These are phyloP conservation scores for Montipora capricornis DNA, from an alignment of 64 coral and sea anemone species.

Conservation along the genomic window DNA sequence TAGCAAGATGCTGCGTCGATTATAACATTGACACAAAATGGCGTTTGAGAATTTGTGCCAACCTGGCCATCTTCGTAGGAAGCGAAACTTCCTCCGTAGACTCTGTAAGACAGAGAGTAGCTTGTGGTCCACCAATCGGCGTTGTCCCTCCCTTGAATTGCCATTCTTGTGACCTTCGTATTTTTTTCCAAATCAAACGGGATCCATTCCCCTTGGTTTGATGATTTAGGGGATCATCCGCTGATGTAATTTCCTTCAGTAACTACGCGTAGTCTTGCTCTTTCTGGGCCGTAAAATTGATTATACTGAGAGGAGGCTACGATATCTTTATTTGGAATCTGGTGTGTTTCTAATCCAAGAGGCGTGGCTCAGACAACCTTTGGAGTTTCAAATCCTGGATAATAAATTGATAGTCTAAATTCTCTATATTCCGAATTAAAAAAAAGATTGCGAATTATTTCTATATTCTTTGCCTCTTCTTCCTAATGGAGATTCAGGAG, in stretches of 20 bases:
- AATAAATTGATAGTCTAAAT: background rate
- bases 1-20: too few species aligned
- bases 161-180: conserved; percentile 23
- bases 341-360: conserved; percentile 5
- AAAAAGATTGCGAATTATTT: too few species aligned
- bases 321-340: conserved; percentile 6
- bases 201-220: conserved; percentile 15
- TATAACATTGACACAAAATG: too few species aligned
- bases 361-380: background rate
- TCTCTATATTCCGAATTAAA: too few species aligned
- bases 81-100: conserved; percentile 17
- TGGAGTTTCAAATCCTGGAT: background rate
- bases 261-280: conserved; percentile 9
- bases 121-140: conserved; percentile 30
- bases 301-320: conserved; percentile 18
- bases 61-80: background rate
- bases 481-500: too few species aligned
- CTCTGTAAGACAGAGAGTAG: background rate
- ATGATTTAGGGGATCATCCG: conserved; percentile 30
- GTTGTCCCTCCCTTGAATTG: conserved; percentile 27
- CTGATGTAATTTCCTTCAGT: conserved; percentile 24
- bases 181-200: conserved; percentile 1
- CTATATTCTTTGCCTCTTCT: too few species aligned
- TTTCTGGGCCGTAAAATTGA: conserved; percentile 12
- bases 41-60: background rate